These are phyloP conservation scores for Lota lota DNA, from an alignment of 2,113 vertebrate species.

Conservation along the genomic window DNA sequence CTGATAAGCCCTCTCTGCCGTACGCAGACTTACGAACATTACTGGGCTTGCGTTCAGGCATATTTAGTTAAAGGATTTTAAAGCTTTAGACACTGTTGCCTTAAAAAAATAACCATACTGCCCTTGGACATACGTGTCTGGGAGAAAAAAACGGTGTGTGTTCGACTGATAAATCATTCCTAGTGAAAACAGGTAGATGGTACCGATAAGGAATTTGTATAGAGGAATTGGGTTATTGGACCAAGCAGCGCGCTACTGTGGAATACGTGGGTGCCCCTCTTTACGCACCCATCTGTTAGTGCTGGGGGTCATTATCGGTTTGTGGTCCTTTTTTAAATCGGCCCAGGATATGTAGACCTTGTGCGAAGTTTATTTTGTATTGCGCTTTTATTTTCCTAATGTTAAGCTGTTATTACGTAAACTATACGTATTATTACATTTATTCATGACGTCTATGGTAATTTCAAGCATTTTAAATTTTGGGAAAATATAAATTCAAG, in stretches of 20 bases:
- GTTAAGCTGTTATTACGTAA: constrained; percentile 50
- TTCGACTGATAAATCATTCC: neutral
- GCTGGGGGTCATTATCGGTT: constrained; percentile 66
- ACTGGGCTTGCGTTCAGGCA: constrained; percentile 53
- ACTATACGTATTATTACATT: no score
- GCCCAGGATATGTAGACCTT: constrained; percentile 50
- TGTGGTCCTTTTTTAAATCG: neutral
- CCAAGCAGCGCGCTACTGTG: no score
- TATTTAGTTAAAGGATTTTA: constrained; percentile 37
- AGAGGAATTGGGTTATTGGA: no score
- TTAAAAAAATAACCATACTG: no score
- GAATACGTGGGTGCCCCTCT: neutral
- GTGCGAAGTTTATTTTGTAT: constrained; percentile 74
- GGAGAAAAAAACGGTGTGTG: neutral
- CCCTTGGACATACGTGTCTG: no score
- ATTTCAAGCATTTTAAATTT: neutral
- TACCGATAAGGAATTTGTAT: no score
- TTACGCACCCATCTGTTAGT: constrained; percentile 40
- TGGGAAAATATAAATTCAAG: neutral
- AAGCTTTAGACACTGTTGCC: neutral
- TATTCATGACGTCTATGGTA: no score
- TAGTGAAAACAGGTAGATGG: neutral
- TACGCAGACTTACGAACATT: constrained; percentile 56
- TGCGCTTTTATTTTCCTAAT: constrained; percentile 71
- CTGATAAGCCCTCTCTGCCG: constrained; percentile 64